Percentiles rank a stretch among this genome's conserved stretches.
Conservation (phyloP, 2,113 vertebrate species). For the Aphelocoma coerulescens region DNA sequence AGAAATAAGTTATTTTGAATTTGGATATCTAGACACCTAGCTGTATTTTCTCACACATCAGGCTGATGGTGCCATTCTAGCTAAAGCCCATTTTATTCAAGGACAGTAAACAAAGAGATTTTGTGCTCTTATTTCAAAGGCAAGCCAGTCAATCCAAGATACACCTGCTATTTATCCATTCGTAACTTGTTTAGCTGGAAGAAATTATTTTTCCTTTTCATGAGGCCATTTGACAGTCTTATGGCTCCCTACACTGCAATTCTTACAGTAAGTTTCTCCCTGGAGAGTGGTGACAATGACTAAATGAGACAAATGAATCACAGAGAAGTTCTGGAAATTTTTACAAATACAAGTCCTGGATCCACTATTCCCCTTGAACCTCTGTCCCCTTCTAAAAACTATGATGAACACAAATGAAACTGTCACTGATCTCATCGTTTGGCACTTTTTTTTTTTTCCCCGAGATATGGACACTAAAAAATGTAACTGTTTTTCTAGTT, state of each 20-base stretch:
- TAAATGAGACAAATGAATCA: background rate
- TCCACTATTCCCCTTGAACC: background rate
- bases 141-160: background rate
- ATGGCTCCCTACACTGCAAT: background rate
- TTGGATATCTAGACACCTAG: background rate
- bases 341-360: background rate
- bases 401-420: background rate
- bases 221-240: background rate
- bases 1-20: background rate
- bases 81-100: background rate
- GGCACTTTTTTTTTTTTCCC: background rate
- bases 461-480: background rate
- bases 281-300: background rate
- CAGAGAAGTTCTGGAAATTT: background rate
- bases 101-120: background rate
- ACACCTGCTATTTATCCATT: fast-evolving
- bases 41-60: background rate
- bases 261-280: background rate
- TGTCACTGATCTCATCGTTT: background rate
- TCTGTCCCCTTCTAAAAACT: background rate
- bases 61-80: background rate
- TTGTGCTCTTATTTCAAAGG: background rate
- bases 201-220: background rate
- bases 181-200: background rate
- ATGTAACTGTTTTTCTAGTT: background rate